Evolutionary conservation across 2,797 vertebrate species (phyloP).

Genomic region (Holocentrus rufus): DNA sequence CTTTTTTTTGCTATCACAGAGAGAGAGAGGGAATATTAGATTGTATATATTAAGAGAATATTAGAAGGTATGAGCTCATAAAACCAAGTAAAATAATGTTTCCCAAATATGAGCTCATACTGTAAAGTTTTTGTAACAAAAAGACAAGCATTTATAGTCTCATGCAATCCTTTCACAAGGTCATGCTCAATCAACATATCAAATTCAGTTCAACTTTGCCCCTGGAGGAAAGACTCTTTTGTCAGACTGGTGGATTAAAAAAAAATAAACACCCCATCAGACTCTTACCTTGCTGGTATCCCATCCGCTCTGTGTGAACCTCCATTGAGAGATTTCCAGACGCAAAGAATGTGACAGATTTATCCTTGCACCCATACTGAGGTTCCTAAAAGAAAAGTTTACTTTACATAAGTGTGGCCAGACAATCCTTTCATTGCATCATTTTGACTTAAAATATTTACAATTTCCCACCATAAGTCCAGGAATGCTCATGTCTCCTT

Average conservation of each 20-base stretch:
- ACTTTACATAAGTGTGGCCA: not conserved
- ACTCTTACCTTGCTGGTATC: constrained; percentile 71
- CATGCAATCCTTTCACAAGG: no score
- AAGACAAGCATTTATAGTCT: no score
- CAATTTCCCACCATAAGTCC: constrained; percentile 68
- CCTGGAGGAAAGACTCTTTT: not conserved
- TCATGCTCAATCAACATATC: no score
- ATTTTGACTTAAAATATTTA: not conserved
- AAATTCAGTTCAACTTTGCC: no score
- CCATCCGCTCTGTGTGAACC: constrained; percentile 57
- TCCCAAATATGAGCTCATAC: no score
- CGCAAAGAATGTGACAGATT: constrained; percentile 58
- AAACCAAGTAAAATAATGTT: no score
- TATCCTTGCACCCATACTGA: constrained; percentile 57
- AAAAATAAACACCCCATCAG: not conserved
- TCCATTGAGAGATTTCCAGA: constrained; percentile 70
- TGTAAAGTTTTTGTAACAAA: no score
- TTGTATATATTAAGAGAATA: no score
- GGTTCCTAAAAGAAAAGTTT: constrained; percentile 60
- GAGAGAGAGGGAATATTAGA: no score
- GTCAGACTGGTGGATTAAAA: no score
- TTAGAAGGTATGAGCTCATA: no score
- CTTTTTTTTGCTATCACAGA: no score
- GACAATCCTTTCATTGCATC: accelerated
- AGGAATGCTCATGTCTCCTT: constrained; percentile 58